phyloP scores from a whole-genome alignment of 92 coral and sea anemone species.

The Zoanthus solanderi region DNA sequence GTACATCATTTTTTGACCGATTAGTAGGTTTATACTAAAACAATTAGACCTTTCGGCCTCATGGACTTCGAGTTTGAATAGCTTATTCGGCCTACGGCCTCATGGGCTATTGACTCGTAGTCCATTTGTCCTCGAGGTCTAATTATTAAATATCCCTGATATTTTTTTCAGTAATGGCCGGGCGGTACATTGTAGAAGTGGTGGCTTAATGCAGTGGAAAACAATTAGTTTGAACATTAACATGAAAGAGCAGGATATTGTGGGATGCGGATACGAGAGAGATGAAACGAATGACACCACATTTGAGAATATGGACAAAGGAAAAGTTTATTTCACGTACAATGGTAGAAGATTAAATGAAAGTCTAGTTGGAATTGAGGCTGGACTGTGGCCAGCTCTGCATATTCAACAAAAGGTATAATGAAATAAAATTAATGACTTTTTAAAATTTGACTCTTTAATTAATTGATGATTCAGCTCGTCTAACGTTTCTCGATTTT shows the following conservation, averaged over 20 bases:
- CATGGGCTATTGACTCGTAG: too few relatives aligned
- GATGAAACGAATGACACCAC: slow-evolving; percentile 11
- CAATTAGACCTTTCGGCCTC: too few relatives aligned
- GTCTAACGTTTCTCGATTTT: too few relatives aligned
- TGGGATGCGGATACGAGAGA: slow-evolving; percentile 93
- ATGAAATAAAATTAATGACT: neutral
- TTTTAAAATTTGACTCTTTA: too few relatives aligned
- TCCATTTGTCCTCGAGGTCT: too few relatives aligned
- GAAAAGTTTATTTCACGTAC: slow-evolving; percentile 87
- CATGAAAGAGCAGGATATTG: slow-evolving; percentile 79
- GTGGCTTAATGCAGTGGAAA: slow-evolving; percentile 90
- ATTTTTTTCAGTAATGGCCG: slow-evolving; percentile 81
- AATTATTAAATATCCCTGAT: too few relatives aligned
- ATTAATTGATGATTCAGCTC: too few relatives aligned
- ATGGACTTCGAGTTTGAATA: too few relatives aligned
- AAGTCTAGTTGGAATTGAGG: slow-evolving; percentile 73
- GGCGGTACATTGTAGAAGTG: slow-evolving; percentile 87
- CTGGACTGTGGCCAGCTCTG: slow-evolving; percentile 93
- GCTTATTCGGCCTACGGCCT: too few relatives aligned
- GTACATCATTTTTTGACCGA: too few relatives aligned
- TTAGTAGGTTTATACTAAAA: too few relatives aligned
- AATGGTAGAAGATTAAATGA: slow-evolving; percentile 86
- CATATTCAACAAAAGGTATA: slow-evolving; percentile 95
- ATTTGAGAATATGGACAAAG: slow-evolving; percentile 66
- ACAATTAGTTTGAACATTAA: slow-evolving; percentile 79